Conservation (phyloP, 1,140 invertebrate genomes). For the Saxidomus purpurata region DNA sequence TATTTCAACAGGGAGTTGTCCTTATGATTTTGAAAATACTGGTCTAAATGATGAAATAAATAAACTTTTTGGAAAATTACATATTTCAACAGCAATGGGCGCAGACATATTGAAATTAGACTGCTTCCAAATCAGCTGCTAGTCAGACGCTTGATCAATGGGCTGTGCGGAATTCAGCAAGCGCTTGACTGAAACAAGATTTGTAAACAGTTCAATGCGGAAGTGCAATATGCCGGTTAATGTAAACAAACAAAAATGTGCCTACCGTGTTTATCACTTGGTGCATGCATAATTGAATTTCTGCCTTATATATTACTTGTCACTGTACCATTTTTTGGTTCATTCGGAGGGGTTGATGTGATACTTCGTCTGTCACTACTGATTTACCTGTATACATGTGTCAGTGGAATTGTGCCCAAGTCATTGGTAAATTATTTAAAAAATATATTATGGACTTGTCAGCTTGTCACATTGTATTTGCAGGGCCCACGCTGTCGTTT, state of each 20-base stretch:
- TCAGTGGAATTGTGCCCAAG: slow-evolving; percentile 46
- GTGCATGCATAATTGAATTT: slow-evolving; percentile 54
- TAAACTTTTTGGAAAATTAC: background rate
- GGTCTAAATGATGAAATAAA: background rate
- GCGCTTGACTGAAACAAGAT: background rate
- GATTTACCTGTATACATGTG: slow-evolving; percentile 37
- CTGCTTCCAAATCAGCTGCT: background rate
- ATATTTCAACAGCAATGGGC: slow-evolving; percentile 28
- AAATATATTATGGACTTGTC: background rate
- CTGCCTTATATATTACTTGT: slow-evolving; percentile 59
- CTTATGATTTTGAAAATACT: background rate
- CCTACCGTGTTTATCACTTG: slow-evolving; percentile 23
- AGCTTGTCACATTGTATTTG: too few species aligned
- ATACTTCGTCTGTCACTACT: slow-evolving; percentile 56
- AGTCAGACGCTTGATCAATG: too few species aligned
- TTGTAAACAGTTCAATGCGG: slow-evolving; percentile 42
- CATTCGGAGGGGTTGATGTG: slow-evolving; percentile 55
- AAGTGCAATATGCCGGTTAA: slow-evolving; percentile 17
- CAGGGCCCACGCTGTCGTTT: too few species aligned
- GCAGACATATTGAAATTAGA: slow-evolving; percentile 30
- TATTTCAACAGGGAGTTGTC: background rate
- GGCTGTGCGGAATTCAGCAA: background rate
- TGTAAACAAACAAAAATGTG: slow-evolving; percentile 67
- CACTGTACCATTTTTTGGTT: slow-evolving; percentile 62
- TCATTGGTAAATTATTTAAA: slow-evolving; percentile 37